These are phyloP conservation scores for Cydia strobilella DNA, from an alignment of 1,140 invertebrate genomes.

Conservation along the genomic window DNA sequence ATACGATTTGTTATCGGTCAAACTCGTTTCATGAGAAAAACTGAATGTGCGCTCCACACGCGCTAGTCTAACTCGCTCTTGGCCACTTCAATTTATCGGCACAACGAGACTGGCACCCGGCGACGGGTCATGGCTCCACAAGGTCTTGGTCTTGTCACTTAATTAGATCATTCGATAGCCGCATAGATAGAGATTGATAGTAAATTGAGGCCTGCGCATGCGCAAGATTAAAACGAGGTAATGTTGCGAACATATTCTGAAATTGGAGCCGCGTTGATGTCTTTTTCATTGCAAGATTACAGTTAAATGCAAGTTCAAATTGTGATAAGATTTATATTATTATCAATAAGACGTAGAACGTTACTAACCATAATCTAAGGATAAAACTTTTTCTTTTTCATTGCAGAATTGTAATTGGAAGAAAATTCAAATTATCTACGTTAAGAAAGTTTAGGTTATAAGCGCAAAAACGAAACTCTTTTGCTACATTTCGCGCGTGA, in stretches of 20 bases:
- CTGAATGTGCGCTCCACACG: background rate
- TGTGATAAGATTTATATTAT: background rate
- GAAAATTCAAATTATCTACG: constrained; percentile 9
- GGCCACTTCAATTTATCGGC: background rate
- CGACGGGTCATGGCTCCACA: constrained; percentile 23
- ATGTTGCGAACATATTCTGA: background rate
- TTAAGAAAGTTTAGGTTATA: constrained; percentile 17
- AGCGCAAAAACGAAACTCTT: constrained; percentile 14
- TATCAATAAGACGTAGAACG: background rate
- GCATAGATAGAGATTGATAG: constrained; percentile 4
- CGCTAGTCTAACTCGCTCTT: background rate
- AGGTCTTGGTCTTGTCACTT: constrained; percentile 28
- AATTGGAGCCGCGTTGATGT: constrained; percentile 1
- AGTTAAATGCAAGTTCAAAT: background rate
- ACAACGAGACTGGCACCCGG: constrained; percentile 1
- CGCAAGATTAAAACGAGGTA: background rate
- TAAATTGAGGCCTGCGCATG: background rate
- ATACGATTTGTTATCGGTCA: too few relatives aligned
- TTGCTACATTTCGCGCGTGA: constrained; percentile 17
- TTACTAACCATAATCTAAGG: background rate
- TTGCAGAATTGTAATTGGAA: constrained; percentile 5
- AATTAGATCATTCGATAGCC: constrained; percentile 21
- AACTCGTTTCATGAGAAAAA: too few relatives aligned
- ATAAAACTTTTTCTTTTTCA: background rate
- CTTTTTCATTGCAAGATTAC: background rate